phyloP scores from a whole-genome alignment of 1,140 invertebrate genomes.

The Magallana angulata region DNA sequence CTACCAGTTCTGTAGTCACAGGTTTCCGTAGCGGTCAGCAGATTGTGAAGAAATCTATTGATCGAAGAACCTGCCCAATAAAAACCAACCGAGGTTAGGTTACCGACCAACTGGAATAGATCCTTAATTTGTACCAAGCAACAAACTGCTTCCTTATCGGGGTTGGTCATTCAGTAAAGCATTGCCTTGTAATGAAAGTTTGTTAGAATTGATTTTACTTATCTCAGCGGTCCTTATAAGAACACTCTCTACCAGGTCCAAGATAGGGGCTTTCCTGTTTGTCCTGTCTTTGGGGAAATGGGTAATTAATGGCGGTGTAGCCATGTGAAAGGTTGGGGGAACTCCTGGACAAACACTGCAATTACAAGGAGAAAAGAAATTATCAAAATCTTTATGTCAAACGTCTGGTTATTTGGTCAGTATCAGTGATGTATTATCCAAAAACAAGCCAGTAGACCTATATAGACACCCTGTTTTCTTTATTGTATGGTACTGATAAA shows the following conservation, averaged over 20 bases:
- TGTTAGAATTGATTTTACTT: conserved; percentile 29
- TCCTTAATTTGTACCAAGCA: conserved; percentile 30
- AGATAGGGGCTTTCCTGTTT: background rate
- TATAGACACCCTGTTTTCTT: no score
- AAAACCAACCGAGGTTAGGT: background rate
- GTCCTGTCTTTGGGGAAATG: background rate
- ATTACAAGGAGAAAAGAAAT: no score
- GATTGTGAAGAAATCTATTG: background rate
- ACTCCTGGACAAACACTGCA: no score
- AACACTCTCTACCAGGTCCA: background rate
- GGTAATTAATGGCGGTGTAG: background rate
- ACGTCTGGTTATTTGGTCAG: no score
- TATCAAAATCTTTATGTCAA: no score
- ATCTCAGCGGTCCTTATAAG: background rate
- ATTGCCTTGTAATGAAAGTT: background rate
- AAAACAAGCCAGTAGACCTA: no score
- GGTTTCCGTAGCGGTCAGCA: background rate
- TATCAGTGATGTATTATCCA: no score
- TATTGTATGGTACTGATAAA: background rate
- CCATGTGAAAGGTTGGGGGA: no score
- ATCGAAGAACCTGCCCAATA: background rate
- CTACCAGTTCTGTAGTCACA: background rate
- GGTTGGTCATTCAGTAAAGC: conserved; percentile 22
- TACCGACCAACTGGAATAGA: conserved; percentile 1
- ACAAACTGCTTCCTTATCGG: conserved; percentile 28